Evolutionary conservation across 1,140 invertebrate genomes (phyloP).

Genomic region (Saccostrea echinata): DNA sequence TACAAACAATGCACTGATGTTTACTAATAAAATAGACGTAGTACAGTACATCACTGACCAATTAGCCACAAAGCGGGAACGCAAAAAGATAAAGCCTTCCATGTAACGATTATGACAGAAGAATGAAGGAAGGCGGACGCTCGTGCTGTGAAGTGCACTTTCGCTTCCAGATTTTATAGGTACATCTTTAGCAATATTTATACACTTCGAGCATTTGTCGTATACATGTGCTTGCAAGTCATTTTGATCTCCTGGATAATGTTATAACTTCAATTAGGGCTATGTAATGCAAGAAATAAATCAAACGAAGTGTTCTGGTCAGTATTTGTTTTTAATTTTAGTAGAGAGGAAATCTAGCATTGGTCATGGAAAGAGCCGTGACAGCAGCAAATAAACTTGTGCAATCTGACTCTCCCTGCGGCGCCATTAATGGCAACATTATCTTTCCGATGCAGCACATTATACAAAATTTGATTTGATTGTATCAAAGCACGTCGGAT

Average conservation of each 20-base stretch:
- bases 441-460: conserved; percentile 32
- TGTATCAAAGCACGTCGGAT: conserved; percentile 24
- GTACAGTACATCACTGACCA: background rate
- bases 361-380: background rate
- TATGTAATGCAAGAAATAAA: conserved; percentile 11
- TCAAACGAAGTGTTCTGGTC: background rate
- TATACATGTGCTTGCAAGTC: no score
- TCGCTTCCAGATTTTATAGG: background rate
- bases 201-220: no score
- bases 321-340: conserved; percentile 21
- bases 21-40: conserved; percentile 13
- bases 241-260: no score
- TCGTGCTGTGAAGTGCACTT: conserved; percentile 4
- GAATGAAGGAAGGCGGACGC: background rate
- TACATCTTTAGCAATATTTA: background rate
- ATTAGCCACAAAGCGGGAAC: background rate
- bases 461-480: conserved; percentile 40
- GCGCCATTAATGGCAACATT: conserved; percentile 8
- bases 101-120: conserved; percentile 1
- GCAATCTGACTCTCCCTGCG: conserved; percentile 17
- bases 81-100: background rate
- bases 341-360: background rate
- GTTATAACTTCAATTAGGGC: background rate
- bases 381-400: conserved; percentile 20
- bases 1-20: conserved; percentile 9